Conservation (phyloP, 2,888 invertebrate species). For the Hirtodrosophila cameraria region DNA sequence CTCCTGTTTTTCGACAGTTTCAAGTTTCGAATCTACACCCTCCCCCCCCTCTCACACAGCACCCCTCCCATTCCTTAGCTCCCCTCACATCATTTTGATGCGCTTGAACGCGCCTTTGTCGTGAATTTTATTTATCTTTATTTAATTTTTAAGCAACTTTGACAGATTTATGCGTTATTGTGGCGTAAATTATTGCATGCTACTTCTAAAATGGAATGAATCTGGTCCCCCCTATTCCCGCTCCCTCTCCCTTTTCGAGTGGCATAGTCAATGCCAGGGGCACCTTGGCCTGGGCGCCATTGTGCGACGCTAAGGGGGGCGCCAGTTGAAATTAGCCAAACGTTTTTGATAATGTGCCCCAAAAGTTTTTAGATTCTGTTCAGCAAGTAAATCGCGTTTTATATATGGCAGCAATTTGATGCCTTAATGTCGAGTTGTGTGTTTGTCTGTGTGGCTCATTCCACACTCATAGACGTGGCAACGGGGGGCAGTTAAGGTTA, state of each 20-base stretch:
- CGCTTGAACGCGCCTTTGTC: slow-evolving; percentile 66
- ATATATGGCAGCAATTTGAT: slow-evolving; percentile 65
- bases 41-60: background rate
- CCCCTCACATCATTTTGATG: slow-evolving; percentile 47
- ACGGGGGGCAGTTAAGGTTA: too few species aligned
- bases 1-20: slow-evolving; percentile 36
- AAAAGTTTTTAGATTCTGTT: background rate
- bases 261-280: too few species aligned
- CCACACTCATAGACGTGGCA: too few species aligned
- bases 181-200: slow-evolving; percentile 74
- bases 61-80: background rate
- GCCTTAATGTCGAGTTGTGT: slow-evolving; percentile 47
- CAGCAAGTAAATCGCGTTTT: slow-evolving; percentile 51
- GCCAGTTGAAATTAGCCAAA: slow-evolving; percentile 56
- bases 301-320: slow-evolving; percentile 24
- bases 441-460: too few species aligned
- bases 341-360: slow-evolving; percentile 26
- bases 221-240: too few species aligned
- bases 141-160: slow-evolving; percentile 75
- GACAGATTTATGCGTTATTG: slow-evolving; percentile 75
- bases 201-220: slow-evolving; percentile 25
- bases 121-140: slow-evolving; percentile 73
- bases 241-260: too few species aligned
- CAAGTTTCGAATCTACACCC: slow-evolving; percentile 27
- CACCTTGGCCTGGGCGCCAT: slow-evolving; percentile 37